phyloP scores from a whole-genome alignment of 1,140 invertebrate genomes.

The Pachypeltis micranthus region DNA sequence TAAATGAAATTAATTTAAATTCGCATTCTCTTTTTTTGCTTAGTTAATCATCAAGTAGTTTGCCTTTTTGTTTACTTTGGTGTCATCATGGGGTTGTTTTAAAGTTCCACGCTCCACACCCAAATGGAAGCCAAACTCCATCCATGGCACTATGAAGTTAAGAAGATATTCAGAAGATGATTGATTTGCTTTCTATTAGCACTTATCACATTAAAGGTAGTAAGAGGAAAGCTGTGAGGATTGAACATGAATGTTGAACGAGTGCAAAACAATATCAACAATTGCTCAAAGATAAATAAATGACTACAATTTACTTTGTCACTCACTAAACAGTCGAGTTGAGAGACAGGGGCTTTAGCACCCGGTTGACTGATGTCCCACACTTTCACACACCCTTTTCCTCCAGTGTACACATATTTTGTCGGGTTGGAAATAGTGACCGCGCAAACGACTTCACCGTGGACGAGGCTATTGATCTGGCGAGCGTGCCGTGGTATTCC shows the following conservation, averaged over 20 bases:
- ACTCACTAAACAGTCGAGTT: conserved; percentile 81
- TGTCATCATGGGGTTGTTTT: too few species aligned
- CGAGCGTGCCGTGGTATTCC: conserved; percentile 88
- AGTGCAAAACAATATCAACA: background rate
- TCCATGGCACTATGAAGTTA: too few species aligned
- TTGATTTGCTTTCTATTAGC: too few species aligned
- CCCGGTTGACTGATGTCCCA: conserved; percentile 78
- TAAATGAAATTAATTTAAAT: too few species aligned
- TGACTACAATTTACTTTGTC: conserved; percentile 12
- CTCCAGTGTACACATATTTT: conserved; percentile 95
- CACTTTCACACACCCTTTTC: conserved; percentile 97
- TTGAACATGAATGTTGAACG: background rate
- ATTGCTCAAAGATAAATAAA: conserved; percentile 22
- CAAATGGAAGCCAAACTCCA: too few species aligned
- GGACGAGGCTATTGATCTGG: conserved; percentile 79
- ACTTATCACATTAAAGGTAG: background rate
- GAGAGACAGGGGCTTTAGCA: conserved; percentile 70
- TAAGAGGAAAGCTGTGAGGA: background rate
- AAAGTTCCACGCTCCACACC: too few species aligned
- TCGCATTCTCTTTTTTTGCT: too few species aligned
- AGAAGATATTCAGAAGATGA: too few species aligned
- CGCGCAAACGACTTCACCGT: conserved; percentile 90
- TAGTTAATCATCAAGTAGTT: too few species aligned
- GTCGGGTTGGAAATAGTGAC: conserved; percentile 77
- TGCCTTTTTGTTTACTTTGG: too few species aligned